Evolutionary conservation across 2,797 vertebrate species (phyloP), one percentile per base, ranked within the genome.

Genomic region (Falco rusticolus): DNA sequence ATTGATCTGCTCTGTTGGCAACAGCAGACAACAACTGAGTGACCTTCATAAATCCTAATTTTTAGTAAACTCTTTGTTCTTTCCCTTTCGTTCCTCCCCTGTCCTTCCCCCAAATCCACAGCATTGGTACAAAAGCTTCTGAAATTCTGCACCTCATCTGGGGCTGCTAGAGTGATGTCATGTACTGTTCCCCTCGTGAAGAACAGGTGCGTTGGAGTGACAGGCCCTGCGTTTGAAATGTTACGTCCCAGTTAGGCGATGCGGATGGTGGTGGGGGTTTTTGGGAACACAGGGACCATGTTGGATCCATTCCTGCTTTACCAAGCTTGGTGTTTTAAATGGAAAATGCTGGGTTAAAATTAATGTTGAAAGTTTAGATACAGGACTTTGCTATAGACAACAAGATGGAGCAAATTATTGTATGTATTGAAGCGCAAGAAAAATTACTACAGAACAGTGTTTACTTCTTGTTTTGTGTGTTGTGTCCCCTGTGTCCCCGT

Each of bases 281-380:
- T n/a, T 16, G 4, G 9, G n/a, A 31, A 31, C 9, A 3, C n/a
- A 59, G 8, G 34, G 25, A 37, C 24, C 10, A 0, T 1, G 29
- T 4, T 15, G 29, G 41, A 10, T 51, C 64, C 5, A 1, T 12
- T 77, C 60, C 82, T 84, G 3, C 43, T 50, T 66, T 50, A 14
- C 61, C 34, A 25, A 2, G 22, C 39, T 71, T 3, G 1, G 14
- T 16, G 13, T 9, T 79, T 33, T 11, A 18, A 13, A 7, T n/a
- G 54, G 57, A 43, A 87, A 50, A 59, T 3, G 10, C 39, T 66
- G 47, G 10, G 4, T 56, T 65, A 24, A 54, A 74, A 59, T 65
- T 56, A 13, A 3, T 5, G 0, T 6, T 64, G n/a, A 3, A 64
- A 21, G 4, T 34, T 65, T 16, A 43, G 19, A 3, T 59, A 2